Evolutionary conservation across 2,797 vertebrate species (phyloP).

Genomic region (Rhinogobio ventralis): DNA sequence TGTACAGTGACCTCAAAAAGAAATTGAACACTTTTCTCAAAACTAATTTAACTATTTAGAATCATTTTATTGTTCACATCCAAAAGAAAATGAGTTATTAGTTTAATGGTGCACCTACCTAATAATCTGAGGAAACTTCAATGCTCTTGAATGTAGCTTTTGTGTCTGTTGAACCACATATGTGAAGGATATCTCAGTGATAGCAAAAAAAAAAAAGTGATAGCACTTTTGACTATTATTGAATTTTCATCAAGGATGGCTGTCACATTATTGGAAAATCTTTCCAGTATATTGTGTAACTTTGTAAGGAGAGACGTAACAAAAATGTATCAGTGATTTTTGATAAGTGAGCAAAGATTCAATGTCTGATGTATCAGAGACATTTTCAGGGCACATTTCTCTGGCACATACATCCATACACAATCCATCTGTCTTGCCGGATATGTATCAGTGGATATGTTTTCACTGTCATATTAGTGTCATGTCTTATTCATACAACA

Average conservation of each 20-base stretch:
- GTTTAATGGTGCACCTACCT: not conserved
- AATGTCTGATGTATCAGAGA: constrained; percentile 2
- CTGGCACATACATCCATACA: not conserved
- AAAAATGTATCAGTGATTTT: constrained; percentile 14
- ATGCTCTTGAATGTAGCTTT: constrained; percentile 2
- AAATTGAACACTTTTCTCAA: not conserved
- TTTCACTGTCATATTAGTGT: constrained; percentile 7
- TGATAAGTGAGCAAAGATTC: constrained; percentile 7
- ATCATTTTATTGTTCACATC: not conserved
- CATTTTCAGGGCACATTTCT: constrained; percentile 1
- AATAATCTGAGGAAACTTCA: not conserved
- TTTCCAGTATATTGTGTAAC: constrained; percentile 12
- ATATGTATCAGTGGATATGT: not conserved
- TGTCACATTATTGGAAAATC: constrained; percentile 39
- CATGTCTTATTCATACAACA: not conserved
- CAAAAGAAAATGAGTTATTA: not conserved
- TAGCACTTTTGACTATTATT: constrained; percentile 24
- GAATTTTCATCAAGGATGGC: constrained; percentile 22
- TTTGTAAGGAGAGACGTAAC: constrained; percentile 2
- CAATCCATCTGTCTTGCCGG: not conserved
- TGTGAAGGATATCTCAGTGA: constrained; percentile 26
- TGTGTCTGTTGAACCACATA: not conserved
- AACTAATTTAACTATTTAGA: not conserved
- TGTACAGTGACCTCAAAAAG: not conserved
- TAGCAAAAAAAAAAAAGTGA: too few species aligned